These are phyloP conservation scores for Drosophila yooni DNA, from an alignment of 2,888 invertebrate species.

Conservation along the genomic window DNA sequence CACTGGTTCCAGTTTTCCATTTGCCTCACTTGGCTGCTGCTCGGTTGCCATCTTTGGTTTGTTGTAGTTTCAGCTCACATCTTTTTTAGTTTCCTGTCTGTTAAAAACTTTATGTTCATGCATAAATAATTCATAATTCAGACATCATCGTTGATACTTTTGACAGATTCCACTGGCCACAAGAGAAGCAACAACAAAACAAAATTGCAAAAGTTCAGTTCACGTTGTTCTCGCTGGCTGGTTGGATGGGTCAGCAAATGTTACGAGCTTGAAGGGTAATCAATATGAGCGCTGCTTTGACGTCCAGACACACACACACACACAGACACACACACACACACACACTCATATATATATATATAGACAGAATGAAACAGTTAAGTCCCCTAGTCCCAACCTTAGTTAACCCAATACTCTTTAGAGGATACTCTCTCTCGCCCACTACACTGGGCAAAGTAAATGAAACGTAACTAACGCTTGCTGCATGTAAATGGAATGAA, in stretches of 20 bases:
- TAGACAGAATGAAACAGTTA: conserved; percentile 1
- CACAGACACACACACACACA: conserved; percentile 1
- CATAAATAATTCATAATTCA: conserved; percentile 24
- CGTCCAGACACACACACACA: conserved; percentile 6
- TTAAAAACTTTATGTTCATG: conserved; percentile 6
- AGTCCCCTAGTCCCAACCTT: neutral
- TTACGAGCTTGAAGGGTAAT: conserved; percentile 48
- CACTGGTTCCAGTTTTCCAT: neutral
- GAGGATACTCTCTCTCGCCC: neutral
- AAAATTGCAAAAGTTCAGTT: conserved; percentile 28
- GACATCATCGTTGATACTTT: conserved; percentile 22
- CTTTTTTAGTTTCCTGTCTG: neutral
- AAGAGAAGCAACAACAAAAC: conserved; percentile 16
- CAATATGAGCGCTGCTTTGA: conserved; percentile 39
- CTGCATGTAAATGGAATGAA: conserved; percentile 49
- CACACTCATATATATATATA: neutral
- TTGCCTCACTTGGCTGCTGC: neutral
- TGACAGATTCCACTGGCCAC: conserved; percentile 12
- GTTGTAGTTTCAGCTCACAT: neutral
- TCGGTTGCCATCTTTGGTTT: neutral
- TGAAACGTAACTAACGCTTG: conserved; percentile 44
- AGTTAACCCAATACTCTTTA: conserved; percentile 5
- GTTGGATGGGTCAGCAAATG: conserved; percentile 35
- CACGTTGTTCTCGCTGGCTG: conserved; percentile 19
- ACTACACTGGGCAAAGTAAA: conserved; percentile 16